A percentile compares a stretch with the other conserved stretches of the same genome.
Conservation (phyloP, 2,888 invertebrate species). For the Caenorhabditis parvicauda region DNA sequence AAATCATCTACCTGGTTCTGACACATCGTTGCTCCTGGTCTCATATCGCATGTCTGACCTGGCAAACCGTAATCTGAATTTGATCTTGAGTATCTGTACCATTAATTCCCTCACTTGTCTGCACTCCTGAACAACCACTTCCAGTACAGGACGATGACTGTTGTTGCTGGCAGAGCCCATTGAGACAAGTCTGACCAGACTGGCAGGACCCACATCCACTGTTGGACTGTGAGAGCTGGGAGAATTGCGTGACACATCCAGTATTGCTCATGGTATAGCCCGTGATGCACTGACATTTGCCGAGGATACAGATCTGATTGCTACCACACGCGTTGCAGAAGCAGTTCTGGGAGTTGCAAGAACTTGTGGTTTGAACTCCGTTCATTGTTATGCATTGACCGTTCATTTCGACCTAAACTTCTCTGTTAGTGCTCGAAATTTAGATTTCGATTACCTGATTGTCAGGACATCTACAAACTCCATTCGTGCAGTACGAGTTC, state of each 20-base stretch:
- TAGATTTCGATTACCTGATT: conserved; percentile 11
- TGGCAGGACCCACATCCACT: no score
- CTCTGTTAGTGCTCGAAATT: neutral
- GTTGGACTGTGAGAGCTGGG: no score
- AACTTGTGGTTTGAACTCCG: no score
- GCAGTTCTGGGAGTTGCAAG: conserved; percentile 9
- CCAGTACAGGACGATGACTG: no score
- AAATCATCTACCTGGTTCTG: conserved; percentile 19
- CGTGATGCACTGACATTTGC: conserved; percentile 25
- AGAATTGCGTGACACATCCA: no score
- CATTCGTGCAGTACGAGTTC: conserved; percentile 48
- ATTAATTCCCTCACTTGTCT: no score
- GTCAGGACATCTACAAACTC: conserved; percentile 50
- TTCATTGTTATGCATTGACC: conserved; percentile 51
- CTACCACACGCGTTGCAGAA: conserved; percentile 17
- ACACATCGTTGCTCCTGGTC: conserved; percentile 31
- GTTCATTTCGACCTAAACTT: conserved; percentile 39
- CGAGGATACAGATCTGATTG: conserved; percentile 21
- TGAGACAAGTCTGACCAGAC: no score
- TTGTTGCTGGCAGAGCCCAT: no score
- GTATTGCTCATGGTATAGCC: no score
- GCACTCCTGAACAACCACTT: no score
- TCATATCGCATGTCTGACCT: conserved; percentile 38
- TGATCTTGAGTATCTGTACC: no score
- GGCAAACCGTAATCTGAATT: conserved; percentile 33